Conservation (phyloP, 2,888 invertebrate species). For the Zaprionus bogoriensis region DNA sequence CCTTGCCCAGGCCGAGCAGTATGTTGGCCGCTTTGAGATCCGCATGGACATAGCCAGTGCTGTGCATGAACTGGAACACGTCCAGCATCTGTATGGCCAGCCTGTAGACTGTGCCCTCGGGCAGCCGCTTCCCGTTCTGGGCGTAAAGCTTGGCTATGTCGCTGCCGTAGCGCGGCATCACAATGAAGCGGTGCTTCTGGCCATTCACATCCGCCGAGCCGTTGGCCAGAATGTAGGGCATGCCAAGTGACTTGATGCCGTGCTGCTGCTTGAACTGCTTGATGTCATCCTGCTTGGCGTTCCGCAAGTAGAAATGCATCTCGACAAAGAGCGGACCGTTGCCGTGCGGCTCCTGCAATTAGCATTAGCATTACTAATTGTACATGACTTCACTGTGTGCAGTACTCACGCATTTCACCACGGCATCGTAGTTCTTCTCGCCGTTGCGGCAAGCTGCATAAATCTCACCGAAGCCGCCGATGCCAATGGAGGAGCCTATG, state of each 20-base stretch:
- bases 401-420: conserved; percentile 90
- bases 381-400: too few relatives aligned
- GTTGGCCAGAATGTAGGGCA: conserved; percentile 92
- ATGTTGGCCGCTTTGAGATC: conserved; percentile 98
- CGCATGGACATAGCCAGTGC: conserved; percentile 94
- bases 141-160: conserved; percentile 92
- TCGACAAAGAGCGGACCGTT: conserved; percentile 98
- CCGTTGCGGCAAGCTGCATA: conserved; percentile 90
- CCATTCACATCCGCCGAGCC: conserved; percentile 91
- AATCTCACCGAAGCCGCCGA: conserved; percentile 97
- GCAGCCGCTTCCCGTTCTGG: conserved; percentile 87
- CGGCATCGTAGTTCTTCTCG: conserved; percentile 86
- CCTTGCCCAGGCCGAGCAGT: conserved; percentile 88
- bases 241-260: conserved; percentile 89
- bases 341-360: conserved; percentile 91
- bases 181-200: conserved; percentile 92
- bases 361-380: too few relatives aligned
- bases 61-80: conserved; percentile 95
- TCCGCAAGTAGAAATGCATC: conserved; percentile 93
- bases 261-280: conserved; percentile 80
- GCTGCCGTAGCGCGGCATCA: conserved; percentile 94
- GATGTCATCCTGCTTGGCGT: conserved; percentile 89
- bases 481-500: conserved; percentile 93
- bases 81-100: conserved; percentile 94
- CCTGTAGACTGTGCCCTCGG: conserved; percentile 89